phyloP scores from a whole-genome alignment of 2,113 vertebrate species.

The Eulacestoma nigropectus region DNA sequence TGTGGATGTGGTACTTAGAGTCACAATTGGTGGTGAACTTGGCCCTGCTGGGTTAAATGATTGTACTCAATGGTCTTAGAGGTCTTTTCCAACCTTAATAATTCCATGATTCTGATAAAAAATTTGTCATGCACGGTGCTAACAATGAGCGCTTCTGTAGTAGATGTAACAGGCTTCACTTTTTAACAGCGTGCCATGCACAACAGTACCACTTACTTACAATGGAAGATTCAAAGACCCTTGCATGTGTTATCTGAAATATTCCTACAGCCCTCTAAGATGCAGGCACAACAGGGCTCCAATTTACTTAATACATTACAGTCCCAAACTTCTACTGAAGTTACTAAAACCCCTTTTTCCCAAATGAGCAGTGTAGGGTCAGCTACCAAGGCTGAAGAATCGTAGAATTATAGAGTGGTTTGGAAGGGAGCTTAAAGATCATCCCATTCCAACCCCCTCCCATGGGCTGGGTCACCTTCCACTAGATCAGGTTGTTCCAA shows the following conservation, averaged over 20 bases:
- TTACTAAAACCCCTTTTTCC: neutral
- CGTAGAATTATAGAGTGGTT: neutral
- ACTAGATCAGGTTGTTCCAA: neutral
- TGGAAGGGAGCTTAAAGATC: neutral
- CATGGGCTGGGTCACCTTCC: neutral
- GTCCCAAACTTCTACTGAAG: neutral
- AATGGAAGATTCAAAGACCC: neutral
- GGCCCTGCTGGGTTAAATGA: neutral
- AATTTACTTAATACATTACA: neutral
- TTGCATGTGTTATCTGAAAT: neutral
- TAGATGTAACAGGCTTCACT: neutral
- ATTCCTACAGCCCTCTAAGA: neutral
- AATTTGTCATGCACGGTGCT: accelerated
- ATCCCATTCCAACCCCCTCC: accelerated
- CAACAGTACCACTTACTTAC: neutral
- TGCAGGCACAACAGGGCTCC: accelerated
- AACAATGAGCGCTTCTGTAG: neutral
- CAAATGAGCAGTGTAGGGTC: neutral
- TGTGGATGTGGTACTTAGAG: neutral
- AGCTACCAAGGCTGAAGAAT: neutral
- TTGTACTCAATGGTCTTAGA: neutral
- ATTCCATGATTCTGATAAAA: neutral
- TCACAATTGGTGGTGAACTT: neutral
- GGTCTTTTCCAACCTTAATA: neutral
- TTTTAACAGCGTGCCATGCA: neutral